Conservation (phyloP, 1,140 invertebrate genomes). For the Aphelenchoides besseyi region DNA sequence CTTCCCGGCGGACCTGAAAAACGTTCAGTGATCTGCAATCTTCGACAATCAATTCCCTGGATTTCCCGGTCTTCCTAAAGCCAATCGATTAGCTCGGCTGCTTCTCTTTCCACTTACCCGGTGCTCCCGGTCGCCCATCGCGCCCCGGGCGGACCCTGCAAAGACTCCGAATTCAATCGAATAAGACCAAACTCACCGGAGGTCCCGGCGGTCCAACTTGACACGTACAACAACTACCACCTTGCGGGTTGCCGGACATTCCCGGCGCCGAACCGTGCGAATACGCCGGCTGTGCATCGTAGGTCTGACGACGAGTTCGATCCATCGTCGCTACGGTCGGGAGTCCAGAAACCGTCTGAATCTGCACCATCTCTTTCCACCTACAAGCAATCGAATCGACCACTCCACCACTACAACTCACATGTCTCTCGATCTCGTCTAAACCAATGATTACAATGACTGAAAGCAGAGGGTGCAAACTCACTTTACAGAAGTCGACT, state of each 20-base stretch:
- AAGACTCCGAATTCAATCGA: neutral
- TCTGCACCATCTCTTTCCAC: slow-evolving; percentile 61
- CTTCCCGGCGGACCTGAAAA: slow-evolving; percentile 59
- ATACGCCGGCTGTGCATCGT: slow-evolving; percentile 33
- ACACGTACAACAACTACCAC: slow-evolving; percentile 57
- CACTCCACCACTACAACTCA: too few relatives aligned
- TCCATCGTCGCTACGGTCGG: slow-evolving; percentile 16
- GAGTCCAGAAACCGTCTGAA: slow-evolving; percentile 52
- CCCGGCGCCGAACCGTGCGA: slow-evolving; percentile 43
- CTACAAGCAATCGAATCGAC: too few relatives aligned
- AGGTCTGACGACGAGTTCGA: slow-evolving; percentile 31
- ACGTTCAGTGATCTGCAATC: too few relatives aligned
- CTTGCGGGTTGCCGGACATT: slow-evolving; percentile 35
- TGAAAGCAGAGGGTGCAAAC: too few relatives aligned
- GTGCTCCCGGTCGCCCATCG: slow-evolving; percentile 54
- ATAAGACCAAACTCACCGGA: neutral
- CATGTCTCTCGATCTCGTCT: too few relatives aligned
- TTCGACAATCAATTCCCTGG: too few relatives aligned
- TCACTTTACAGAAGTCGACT: slow-evolving; percentile 62
- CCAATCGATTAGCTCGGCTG: too few relatives aligned
- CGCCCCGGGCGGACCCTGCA: slow-evolving; percentile 59
- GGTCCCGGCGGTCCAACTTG: slow-evolving; percentile 59
- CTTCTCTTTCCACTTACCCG: too few relatives aligned
- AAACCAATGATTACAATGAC: too few relatives aligned
- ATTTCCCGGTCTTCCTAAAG: too few relatives aligned